A percentile compares a stretch with the other conserved stretches of the same genome.
These are phyloP conservation scores for Perithous albicinctus DNA, from an alignment of 2,888 invertebrate species.

Conservation along the genomic window DNA sequence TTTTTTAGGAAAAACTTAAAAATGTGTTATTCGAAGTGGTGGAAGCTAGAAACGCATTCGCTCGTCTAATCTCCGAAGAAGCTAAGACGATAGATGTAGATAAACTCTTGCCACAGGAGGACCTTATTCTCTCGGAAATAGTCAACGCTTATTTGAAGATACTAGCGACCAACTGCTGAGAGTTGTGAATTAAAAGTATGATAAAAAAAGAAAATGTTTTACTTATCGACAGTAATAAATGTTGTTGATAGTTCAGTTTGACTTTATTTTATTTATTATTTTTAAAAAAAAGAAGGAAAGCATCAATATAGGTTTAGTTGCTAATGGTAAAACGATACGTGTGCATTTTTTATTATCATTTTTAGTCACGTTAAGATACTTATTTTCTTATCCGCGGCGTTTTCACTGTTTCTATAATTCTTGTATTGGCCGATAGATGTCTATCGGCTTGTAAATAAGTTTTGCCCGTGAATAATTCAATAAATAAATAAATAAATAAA, in stretches of 20 bases:
- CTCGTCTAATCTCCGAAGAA: slow-evolving; percentile 53
- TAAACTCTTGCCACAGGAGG: slow-evolving; percentile 67
- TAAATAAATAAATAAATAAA: no score
- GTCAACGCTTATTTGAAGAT: slow-evolving; percentile 72
- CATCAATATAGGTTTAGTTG: no score
- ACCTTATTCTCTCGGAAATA: slow-evolving; percentile 72
- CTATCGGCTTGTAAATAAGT: no score
- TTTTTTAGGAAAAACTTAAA: slow-evolving; percentile 74
- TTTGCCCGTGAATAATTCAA: no score
- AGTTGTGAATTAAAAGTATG: no score
- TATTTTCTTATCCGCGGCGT: no score
- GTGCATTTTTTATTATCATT: no score
- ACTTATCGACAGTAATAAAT: slow-evolving; percentile 17
- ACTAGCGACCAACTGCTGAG: slow-evolving; percentile 66
- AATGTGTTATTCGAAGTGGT: slow-evolving; percentile 73
- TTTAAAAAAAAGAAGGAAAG: neutral
- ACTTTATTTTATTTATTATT: neutral
- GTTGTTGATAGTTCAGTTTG: slow-evolving; percentile 5
- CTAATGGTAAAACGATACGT: no score
- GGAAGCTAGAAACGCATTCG: slow-evolving; percentile 73
- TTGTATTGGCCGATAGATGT: no score
- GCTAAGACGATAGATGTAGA: slow-evolving; percentile 70
- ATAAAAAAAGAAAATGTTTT: no score
- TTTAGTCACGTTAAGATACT: no score
- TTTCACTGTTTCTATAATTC: no score